Conservation (phyloP, 2,797 vertebrate genomes). For the Antrozous pallidus region DNA sequence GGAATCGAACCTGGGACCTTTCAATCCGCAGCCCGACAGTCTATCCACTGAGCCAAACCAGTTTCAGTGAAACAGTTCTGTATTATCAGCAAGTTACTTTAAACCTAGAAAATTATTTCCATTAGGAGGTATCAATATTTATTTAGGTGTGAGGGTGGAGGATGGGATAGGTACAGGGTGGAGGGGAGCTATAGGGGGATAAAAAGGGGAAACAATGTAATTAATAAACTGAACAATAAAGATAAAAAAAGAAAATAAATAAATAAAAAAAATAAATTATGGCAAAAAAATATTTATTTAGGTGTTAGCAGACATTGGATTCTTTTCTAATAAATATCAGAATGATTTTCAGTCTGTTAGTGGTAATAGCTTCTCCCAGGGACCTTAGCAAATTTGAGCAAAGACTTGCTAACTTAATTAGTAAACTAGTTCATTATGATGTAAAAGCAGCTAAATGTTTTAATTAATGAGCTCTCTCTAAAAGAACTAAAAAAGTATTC, state of each 20-base stretch:
- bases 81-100: not conserved
- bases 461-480: not conserved
- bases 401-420: not conserved
- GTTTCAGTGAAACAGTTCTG: not conserved
- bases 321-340: not conserved
- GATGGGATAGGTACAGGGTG: too few relatives aligned
- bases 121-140: not conserved
- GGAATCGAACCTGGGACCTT: too few relatives aligned
- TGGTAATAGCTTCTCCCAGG: not conserved
- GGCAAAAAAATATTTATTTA: not conserved
- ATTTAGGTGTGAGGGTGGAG: too few relatives aligned
- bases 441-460: not conserved
- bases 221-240: too few relatives aligned
- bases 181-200: too few relatives aligned
- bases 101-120: not conserved
- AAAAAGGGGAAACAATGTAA: too few relatives aligned
- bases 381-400: not conserved
- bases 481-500: constrained; percentile 32
- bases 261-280: too few relatives aligned
- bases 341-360: not conserved
- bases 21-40: too few relatives aligned
- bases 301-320: not conserved
- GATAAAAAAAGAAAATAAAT: too few relatives aligned
- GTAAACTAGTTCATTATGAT: not conserved
- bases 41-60: too few relatives aligned